Evolutionary conservation across 2,797 vertebrate genomes (phyloP).

Genomic region (Urosaurus nigricauda): DNA sequence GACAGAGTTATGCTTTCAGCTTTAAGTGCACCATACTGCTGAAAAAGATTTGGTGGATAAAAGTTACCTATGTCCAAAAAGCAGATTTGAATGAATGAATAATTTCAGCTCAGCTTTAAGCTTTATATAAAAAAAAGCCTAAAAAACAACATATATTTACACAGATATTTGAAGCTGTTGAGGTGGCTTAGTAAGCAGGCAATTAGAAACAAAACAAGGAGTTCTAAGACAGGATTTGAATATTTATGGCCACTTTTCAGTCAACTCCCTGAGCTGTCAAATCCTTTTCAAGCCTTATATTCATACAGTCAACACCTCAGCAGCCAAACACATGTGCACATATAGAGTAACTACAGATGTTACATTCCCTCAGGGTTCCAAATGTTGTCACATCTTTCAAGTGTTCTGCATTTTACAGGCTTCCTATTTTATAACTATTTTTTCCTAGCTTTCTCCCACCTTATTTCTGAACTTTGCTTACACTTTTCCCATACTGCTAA

Average conservation of each 20-base stretch:
- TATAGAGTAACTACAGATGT: constrained; percentile 33
- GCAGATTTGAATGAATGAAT: constrained; percentile 50
- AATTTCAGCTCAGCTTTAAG: not conserved
- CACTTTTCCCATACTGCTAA: constrained; percentile 31
- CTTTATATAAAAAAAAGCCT: not conserved
- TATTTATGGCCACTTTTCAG: constrained; percentile 40
- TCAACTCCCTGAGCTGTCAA: constrained; percentile 33
- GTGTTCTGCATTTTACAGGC: constrained; percentile 38
- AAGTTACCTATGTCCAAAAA: constrained; percentile 59
- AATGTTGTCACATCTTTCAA: constrained; percentile 40
- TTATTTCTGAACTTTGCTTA: constrained; percentile 18
- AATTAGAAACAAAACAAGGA: constrained; percentile 35
- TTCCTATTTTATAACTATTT: constrained; percentile 56
- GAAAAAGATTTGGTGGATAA: constrained; percentile 60
- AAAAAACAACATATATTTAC: constrained; percentile 36
- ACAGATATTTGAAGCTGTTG: constrained; percentile 36
- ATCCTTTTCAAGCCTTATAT: constrained; percentile 21
- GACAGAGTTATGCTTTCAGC: constrained; percentile 68
- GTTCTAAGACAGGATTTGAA: constrained; percentile 34
- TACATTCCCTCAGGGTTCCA: constrained; percentile 20
- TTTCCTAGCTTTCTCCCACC: constrained; percentile 42
- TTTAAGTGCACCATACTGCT: constrained; percentile 68
- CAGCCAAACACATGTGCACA: not conserved
- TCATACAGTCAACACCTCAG: constrained; percentile 34
- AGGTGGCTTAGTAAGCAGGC: constrained; percentile 9